Percentiles rank a stretch among this genome's conserved stretches.
These are phyloP conservation scores for Diarsia rubi DNA, from an alignment of 2,888 invertebrate species.

Conservation along the genomic window DNA sequence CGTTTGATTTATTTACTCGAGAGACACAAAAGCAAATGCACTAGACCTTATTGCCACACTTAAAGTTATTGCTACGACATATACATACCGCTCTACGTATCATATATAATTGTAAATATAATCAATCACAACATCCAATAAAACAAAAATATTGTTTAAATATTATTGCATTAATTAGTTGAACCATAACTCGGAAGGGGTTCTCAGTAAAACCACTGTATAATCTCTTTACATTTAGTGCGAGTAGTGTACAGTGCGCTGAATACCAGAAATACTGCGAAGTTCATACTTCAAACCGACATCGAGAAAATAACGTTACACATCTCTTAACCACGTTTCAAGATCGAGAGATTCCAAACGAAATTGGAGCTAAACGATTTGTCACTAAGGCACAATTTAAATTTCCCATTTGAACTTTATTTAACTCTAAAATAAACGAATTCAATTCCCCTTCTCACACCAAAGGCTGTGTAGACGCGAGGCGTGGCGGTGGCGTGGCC, in stretches of 20 bases:
- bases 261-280: conserved; percentile 73
- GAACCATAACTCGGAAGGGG: conserved; percentile 81
- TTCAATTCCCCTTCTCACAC: conserved; percentile 79
- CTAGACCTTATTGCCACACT: conserved; percentile 89
- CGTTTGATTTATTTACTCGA: conserved; percentile 77
- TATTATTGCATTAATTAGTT: conserved; percentile 86
- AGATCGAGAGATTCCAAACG: conserved; percentile 77
- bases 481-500: conserved; percentile 16
- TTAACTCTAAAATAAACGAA: conserved; percentile 85
- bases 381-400: conserved; percentile 90
- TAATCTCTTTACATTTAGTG: conserved; percentile 76
- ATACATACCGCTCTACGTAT: conserved; percentile 85
- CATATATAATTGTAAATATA: conserved; percentile 86
- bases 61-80: conserved; percentile 90
- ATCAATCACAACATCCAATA: conserved; percentile 89
- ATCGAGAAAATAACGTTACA: conserved; percentile 67
- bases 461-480: conserved; percentile 39
- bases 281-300: conserved; percentile 72
- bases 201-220: conserved; percentile 74
- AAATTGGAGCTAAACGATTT: conserved; percentile 84
- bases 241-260: conserved; percentile 82
- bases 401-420: conserved; percentile 89
- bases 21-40: conserved; percentile 88
- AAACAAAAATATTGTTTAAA: conserved; percentile 85
- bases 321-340: conserved; percentile 68